Conservation (phyloP, 2,888 invertebrate genomes). For the Cloeon dipterum region DNA sequence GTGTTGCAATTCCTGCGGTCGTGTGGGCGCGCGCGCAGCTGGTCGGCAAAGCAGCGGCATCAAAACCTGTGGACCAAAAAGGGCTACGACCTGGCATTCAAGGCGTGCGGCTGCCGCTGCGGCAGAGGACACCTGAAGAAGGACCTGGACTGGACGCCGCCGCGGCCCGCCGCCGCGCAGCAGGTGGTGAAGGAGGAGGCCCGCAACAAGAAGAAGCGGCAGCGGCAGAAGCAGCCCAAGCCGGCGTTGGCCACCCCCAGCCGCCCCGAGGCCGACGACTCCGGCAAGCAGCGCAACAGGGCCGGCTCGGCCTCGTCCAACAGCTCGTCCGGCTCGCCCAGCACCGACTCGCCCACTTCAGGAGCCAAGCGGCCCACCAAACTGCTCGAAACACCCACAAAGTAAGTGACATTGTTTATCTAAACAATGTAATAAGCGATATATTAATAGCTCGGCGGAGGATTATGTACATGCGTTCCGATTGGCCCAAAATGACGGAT, state of each 20-base stretch:
- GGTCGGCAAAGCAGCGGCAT: conserved; percentile 84
- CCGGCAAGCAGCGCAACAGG: conserved; percentile 25
- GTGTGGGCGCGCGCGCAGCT: conserved; percentile 75
- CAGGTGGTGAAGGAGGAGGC: conserved; percentile 25
- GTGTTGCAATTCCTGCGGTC: conserved; percentile 74
- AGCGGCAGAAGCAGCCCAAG: conserved; percentile 37
- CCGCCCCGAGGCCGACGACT: conserved; percentile 15
- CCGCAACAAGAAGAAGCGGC: conserved; percentile 32
- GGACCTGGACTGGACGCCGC: conserved; percentile 78
- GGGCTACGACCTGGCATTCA: conserved; percentile 88
- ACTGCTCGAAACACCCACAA: no score
- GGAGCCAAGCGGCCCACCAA: no score
- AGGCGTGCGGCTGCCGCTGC: conserved; percentile 86
- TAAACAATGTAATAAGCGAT: no score
- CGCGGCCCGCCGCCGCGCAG: conserved; percentile 28
- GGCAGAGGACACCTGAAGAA: conserved; percentile 82
- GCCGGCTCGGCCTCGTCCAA: conserved; percentile 57
- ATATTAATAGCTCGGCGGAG: no score
- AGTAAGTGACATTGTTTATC: no score
- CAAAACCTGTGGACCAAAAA: conserved; percentile 97
- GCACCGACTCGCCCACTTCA: no score
- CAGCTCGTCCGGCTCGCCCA: conserved; percentile 60
- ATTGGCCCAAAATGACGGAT: no score
- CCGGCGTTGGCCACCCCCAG: conserved; percentile 34
- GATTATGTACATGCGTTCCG: no score